Conservation (phyloP, 2,113 vertebrate genomes). For the Platichthys flesus region DNA sequence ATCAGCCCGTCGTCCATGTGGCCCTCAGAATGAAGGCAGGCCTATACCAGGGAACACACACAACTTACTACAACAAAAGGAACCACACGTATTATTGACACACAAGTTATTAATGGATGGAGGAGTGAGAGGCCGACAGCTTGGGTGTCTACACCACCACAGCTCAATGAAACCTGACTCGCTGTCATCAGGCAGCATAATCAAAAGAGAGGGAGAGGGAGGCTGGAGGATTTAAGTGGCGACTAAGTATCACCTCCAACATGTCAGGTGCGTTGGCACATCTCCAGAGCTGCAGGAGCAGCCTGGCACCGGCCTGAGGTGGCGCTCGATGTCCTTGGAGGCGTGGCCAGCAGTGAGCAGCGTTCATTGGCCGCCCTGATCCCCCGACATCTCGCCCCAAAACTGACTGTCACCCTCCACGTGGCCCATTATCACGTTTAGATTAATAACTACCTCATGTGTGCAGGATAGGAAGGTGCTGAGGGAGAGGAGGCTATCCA, state of each 20-base stretch:
- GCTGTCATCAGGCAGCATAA: constrained; percentile 38
- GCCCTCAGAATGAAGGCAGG: constrained; percentile 94
- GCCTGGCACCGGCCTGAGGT: constrained; percentile 27
- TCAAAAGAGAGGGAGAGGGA: neutral
- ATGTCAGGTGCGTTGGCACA: constrained; percentile 48
- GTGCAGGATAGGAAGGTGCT: constrained; percentile 3
- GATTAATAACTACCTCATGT: constrained; percentile 9
- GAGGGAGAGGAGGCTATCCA: neutral
- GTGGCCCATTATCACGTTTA: constrained; percentile 64
- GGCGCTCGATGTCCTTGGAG: constrained; percentile 63
- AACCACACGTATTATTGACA: neutral
- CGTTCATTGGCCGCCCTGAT: constrained; percentile 51
- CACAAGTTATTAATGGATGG: neutral
- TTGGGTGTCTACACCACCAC: constrained; percentile 1
- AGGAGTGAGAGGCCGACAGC: neutral
- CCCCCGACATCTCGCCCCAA: constrained; percentile 51
- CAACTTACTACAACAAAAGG: neutral
- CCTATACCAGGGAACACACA: constrained; percentile 74
- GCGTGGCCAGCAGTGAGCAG: constrained; percentile 47
- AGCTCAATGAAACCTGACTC: constrained; percentile 39
- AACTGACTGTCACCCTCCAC: constrained; percentile 56
- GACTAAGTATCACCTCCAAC: constrained; percentile 41
- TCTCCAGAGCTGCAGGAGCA: constrained; percentile 33
- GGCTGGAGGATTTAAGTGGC: constrained; percentile 5
- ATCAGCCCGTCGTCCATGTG: constrained; percentile 97